Base-by-base conservation (phyloP, 2,888 invertebrate genomes). In the Drosophila prostipennis region DNA sequence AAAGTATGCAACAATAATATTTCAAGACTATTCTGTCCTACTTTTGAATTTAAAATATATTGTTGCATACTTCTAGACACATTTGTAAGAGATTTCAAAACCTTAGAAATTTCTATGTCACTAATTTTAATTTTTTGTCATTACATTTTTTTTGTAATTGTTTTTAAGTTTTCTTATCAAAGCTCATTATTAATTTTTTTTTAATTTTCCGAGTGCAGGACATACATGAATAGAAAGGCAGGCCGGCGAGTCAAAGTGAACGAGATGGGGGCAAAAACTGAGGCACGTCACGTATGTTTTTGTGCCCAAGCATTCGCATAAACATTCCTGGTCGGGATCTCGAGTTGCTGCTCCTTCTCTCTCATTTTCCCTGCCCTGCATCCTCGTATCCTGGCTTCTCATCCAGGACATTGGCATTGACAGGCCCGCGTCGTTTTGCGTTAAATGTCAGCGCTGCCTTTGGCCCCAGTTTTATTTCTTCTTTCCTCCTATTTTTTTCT, bases 241-340 rank as follows among this genome's bases (percentile, higher is more conserved):
- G 37, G 16, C 14, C 29, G 52, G 32, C 59, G 58, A 55, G 63
- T 29, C 46, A 40, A 34, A 26, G 67, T 48, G 19, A 48, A 54
- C 43, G 36, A 32, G 52, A 46, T 52, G 45, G 51, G 45, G 51
- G 13, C 14, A 48, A 55, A 68, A 32, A 70, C 11, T 40, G 69
- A 56, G 81, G 79, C 78, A 78, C 69, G 85, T 77, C 82, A 82
- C 85, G 82, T 82, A 85, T 82, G 82, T 80, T 77, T 80, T 78
- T 80, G 78, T 74, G 80, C 82, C 77, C 78, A 82, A 80, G 82
- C 86, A 85, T 85, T 82, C 82, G 82, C 82, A 80, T 82, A 85
- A 82, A 78, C 86, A 82, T 82, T 85, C 78, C 80, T 58, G 48
- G 73, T 68, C 77, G 76, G 81, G 77, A 77, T 72, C 67, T 63